Evolutionary conservation across 1,140 invertebrate species (phyloP).

Genomic region (Anadara kagoshimensis): DNA sequence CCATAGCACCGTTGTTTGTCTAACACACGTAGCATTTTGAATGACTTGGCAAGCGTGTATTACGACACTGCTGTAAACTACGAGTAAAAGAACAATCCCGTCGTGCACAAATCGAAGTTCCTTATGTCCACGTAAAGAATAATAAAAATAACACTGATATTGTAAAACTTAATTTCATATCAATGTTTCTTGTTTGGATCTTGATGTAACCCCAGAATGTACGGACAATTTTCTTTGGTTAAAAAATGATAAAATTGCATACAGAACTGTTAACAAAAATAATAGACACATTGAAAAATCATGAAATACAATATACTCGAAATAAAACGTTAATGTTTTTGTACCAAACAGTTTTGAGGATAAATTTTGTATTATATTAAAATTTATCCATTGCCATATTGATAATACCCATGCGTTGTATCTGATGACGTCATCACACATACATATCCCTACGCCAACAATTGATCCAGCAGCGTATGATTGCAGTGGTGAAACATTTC

Average conservation of each 20-base stretch:
- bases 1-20: background rate
- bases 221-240: background rate
- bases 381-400: constrained; percentile 62
- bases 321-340: constrained; percentile 25
- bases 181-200: background rate
- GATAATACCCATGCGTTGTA: constrained; percentile 58
- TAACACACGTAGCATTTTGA: background rate
- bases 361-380: constrained; percentile 57
- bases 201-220: background rate
- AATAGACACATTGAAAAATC: constrained; percentile 9
- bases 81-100: constrained; percentile 53
- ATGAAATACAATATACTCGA: constrained; percentile 17
- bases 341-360: constrained; percentile 53
- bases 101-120: constrained; percentile 66
- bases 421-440: constrained; percentile 48
- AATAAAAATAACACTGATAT: constrained; percentile 50
- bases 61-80: constrained; percentile 36
- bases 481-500: background rate
- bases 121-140: constrained; percentile 60
- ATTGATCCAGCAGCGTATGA: constrained; percentile 13
- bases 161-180: background rate
- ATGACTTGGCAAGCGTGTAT: background rate
- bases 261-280: constrained; percentile 1
- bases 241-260: background rate
- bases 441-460: constrained; percentile 42